Evolutionary conservation across 2,113 vertebrate species (phyloP), one percentile per base, ranked within the genome.

Genomic region (Microtus richardsoni): DNA sequence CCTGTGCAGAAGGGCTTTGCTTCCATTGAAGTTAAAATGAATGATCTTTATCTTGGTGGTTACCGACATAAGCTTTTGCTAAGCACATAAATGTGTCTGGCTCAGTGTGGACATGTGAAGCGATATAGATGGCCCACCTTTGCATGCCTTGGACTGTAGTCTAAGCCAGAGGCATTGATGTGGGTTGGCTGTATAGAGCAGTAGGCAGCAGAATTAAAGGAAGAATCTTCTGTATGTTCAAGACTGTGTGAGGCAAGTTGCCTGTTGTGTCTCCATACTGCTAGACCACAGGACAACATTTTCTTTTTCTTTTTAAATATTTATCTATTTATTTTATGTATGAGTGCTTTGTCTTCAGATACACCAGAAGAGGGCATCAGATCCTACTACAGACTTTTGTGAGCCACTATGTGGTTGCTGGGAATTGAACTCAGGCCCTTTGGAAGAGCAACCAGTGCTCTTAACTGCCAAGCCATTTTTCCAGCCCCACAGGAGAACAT

Each of bases 21-120:
- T 91, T 78, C n/a, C 80, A 73, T 92, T 93, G 84, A 93, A 68
- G 83, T 93, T 90, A 88, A 75, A 95, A 86, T 94, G 91, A 91
- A 88, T 75, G 87, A 82, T 84, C 80, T 96, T 91, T 92, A 94
- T 93, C 89, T 96, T 70, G 41, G 58, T 93, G 96, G 93, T 94
- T 95, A 94, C 96, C 85, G 83, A 79, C 77, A 74, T 77, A 58
- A 28, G 73, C 49, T 85, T 97, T 94, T 94, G 71, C 89, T 88
- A 96, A 93, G 66, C 88, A 60, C 94, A 28, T 92, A 92, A 83
- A 47, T 91, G 85, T 68, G 70, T 96, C 84, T 96, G 77, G 75
- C 88, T 96, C 14, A 0, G 44, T 68, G 70, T 30, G 60, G 73
- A 19, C 71, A 39, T 21, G 36, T 19, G 54, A 71, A 68, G 47